phyloP scores from a whole-genome alignment of 2,113 vertebrate species.

The Carlito syrichta region DNA sequence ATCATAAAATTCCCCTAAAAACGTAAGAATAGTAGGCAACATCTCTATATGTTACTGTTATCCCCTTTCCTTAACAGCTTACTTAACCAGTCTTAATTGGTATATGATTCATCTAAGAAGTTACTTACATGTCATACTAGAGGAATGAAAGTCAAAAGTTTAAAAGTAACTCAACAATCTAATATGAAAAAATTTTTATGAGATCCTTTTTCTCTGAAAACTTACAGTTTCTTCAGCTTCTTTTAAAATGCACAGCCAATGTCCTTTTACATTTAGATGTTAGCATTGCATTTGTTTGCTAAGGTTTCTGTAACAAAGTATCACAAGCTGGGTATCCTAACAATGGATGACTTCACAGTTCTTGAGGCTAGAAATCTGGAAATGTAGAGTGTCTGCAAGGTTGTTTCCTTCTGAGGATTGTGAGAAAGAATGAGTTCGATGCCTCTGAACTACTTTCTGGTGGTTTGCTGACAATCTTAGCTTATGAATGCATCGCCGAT shows the following conservation, averaged over 20 bases:
- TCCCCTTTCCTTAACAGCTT: neutral
- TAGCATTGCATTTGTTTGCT: neutral
- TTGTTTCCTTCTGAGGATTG: neutral
- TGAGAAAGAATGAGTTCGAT: neutral
- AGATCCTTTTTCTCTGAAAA: neutral
- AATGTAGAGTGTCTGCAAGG: neutral
- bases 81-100: neutral
- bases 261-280: neutral
- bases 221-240: neutral
- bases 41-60: neutral
- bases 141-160: neutral
- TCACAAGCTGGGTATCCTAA: neutral
- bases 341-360: neutral
- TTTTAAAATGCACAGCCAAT: neutral
- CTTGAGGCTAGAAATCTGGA: neutral
- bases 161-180: neutral
- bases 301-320: neutral
- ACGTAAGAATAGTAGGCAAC: neutral
- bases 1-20: slow-evolving; percentile 26
- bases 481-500: neutral
- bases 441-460: neutral
- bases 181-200: neutral
- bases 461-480: neutral
- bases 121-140: neutral
- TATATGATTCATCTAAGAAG: neutral